Conservation (phyloP, 2,888 invertebrate genomes). For the Fragum whitleyi region DNA sequence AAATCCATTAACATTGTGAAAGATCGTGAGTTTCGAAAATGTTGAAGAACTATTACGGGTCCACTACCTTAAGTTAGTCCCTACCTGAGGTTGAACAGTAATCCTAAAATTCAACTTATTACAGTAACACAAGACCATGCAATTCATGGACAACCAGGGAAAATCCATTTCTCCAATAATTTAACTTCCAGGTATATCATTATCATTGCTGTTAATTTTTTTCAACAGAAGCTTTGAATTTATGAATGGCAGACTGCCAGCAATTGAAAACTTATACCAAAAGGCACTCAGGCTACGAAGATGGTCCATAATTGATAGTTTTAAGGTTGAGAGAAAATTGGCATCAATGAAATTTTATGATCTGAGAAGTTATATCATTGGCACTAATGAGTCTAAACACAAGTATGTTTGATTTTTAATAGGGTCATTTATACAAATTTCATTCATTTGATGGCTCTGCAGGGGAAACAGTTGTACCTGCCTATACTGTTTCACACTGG, state of each 20-base stretch:
- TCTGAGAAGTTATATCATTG: conserved; percentile 12
- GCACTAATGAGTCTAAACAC: conserved; percentile 11
- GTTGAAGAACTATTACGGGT: too few species aligned
- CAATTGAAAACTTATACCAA: background rate
- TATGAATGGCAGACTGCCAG: conserved; percentile 1
- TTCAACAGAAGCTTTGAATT: conserved; percentile 18
- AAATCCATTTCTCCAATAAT: conserved; percentile 15
- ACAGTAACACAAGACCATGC: too few species aligned
- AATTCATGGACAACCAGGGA: background rate
- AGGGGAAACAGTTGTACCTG: too few species aligned
- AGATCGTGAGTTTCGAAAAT: too few species aligned
- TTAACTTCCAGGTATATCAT: conserved; percentile 19
- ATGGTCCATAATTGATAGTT: conserved; percentile 23
- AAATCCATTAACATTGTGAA: too few species aligned
- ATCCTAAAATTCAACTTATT: too few species aligned
- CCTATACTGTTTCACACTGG: too few species aligned
- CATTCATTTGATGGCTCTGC: too few species aligned
- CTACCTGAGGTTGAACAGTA: too few species aligned
- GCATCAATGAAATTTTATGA: conserved; percentile 15
- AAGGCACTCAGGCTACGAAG: background rate
- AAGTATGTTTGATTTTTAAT: too few species aligned
- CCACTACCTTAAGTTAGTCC: too few species aligned
- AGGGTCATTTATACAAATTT: too few species aligned
- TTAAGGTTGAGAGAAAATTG: conserved; percentile 15
- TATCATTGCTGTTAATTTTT: conserved; percentile 16